phyloP scores from a whole-genome alignment of 2,888 invertebrate species.

The Cataglyphis cursor region DNA sequence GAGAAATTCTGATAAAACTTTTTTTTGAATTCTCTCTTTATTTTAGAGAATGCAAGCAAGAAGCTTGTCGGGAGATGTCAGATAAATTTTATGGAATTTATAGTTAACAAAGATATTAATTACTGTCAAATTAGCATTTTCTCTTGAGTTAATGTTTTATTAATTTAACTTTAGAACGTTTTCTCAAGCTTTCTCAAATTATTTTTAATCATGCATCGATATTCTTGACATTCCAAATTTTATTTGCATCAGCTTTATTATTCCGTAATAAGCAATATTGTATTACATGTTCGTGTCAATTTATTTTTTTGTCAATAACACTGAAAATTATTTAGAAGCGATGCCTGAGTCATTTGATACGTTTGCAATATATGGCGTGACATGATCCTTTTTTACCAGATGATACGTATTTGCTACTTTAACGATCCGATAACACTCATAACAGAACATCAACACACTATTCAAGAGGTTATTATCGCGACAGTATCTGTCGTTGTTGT shows the following conservation, averaged over 20 bases:
- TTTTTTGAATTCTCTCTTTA: not conserved
- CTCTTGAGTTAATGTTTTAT: not conserved
- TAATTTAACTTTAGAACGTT: not conserved
- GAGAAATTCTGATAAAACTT: not conserved
- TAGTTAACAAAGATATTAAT: not conserved
- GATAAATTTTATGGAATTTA: not conserved
- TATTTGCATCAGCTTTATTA: not conserved
- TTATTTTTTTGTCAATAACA: not conserved
- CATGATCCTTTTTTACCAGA: conserved; percentile 8
- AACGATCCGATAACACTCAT: conserved; percentile 14
- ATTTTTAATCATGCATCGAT: not conserved
- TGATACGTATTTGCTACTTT: not conserved
- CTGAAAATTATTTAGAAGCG: not conserved
- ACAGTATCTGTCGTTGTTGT: not conserved
- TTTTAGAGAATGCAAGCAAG: not conserved
- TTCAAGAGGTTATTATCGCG: not conserved
- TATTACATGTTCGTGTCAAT: not conserved
- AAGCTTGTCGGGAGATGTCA: not conserved
- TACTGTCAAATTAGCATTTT: not conserved
- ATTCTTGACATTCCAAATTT: not conserved
- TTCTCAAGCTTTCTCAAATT: not conserved
- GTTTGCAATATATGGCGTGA: conserved; percentile 13
- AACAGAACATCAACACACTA: conserved; percentile 23
- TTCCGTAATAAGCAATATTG: not conserved
- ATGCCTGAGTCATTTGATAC: not conserved